Conservation (phyloP, 2,888 invertebrate genomes). For the Rhagonycha lutea region DNA sequence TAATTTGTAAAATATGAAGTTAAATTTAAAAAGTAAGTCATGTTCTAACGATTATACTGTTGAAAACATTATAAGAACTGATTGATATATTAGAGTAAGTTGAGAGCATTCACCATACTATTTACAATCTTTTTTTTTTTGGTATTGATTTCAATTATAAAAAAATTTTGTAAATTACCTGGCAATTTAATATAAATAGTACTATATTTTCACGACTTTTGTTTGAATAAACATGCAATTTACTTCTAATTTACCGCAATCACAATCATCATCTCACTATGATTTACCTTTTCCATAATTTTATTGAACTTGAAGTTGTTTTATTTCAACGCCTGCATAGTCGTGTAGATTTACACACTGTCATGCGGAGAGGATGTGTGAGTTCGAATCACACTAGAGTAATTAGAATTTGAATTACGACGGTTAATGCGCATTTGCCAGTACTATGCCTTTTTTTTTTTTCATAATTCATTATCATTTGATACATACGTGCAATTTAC, state of each 20-base stretch:
- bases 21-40: slow-evolving; percentile 22
- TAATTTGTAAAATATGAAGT: slow-evolving; percentile 22
- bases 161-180: not conserved
- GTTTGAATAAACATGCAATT: not conserved
- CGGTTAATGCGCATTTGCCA: too few relatives aligned
- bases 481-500: too few relatives aligned
- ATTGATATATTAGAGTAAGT: slow-evolving; percentile 22
- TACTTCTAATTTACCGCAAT: not conserved
- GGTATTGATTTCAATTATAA: not conserved
- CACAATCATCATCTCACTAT: not conserved
- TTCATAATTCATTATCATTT: too few relatives aligned
- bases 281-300: not conserved
- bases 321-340: not conserved
- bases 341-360: not conserved
- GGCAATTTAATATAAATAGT: not conserved
- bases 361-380: not conserved
- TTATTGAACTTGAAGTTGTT: not conserved
- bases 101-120: not conserved
- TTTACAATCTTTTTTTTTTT: not conserved
- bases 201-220: not conserved
- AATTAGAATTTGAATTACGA: too few relatives aligned
- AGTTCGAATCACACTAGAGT: too few relatives aligned
- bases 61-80: slow-evolving; percentile 24
- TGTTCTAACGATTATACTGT: slow-evolving; percentile 22
- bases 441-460: too few relatives aligned